These are phyloP conservation scores for Pyrochroa serraticornis DNA, from an alignment of 2,888 invertebrate genomes.

Conservation along the genomic window DNA sequence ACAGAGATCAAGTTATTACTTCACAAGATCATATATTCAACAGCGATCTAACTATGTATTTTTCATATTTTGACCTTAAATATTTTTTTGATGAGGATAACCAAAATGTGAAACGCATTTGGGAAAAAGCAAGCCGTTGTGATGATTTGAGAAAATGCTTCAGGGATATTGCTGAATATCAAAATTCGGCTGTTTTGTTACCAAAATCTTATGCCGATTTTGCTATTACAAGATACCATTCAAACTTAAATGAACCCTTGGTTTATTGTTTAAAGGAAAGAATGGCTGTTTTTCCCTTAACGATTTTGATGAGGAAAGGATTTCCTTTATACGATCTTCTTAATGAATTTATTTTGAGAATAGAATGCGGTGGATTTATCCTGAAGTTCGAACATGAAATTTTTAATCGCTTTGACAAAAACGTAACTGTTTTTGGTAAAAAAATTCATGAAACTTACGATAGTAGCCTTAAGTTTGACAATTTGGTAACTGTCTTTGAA, in stretches of 20 bases:
- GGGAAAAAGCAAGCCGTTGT: not conserved
- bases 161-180: not conserved
- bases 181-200: not conserved
- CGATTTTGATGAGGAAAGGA: constrained; percentile 9
- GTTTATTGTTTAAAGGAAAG: constrained; percentile 9
- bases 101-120: not conserved
- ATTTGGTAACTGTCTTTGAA: not conserved
- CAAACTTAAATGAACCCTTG: not conserved
- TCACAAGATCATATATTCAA: not conserved
- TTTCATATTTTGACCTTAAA: not conserved
- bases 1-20: not conserved
- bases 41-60: not conserved
- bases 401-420: not conserved
- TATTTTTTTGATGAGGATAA: not conserved
- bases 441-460: not conserved
- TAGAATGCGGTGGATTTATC: not conserved
- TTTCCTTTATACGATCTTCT: not conserved
- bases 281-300: constrained; percentile 3
- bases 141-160: not conserved
- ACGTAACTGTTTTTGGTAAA: not conserved
- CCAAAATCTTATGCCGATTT: not conserved
- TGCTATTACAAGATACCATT: not conserved
- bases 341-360: not conserved
- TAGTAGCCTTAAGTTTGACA: not conserved
- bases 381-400: not conserved